A percentile compares a stretch with the other conserved stretches of the same genome.
Conservation (phyloP, 2,888 invertebrate species). For the Branchipolynoe longqiensis region DNA sequence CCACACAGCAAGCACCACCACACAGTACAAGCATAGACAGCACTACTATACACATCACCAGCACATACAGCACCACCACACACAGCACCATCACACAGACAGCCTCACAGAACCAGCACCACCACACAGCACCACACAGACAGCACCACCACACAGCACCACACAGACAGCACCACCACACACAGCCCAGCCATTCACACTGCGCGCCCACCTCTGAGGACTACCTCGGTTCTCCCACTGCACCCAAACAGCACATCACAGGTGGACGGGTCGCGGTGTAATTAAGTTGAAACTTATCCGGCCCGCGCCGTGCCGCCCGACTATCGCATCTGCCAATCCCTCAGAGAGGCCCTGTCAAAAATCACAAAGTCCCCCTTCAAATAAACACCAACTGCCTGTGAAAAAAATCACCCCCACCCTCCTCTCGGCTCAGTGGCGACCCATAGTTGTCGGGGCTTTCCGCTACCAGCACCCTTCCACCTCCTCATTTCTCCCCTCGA, state of each 20-base stretch:
- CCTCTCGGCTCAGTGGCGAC: too few species aligned
- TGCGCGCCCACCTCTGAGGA: too few species aligned
- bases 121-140: not conserved
- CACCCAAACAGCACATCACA: slow-evolving; percentile 34
- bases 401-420: slow-evolving; percentile 24
- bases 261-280: slow-evolving; percentile 14
- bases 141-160: not conserved
- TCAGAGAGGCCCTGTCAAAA: slow-evolving; percentile 39
- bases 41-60: too few species aligned
- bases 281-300: slow-evolving; percentile 49
- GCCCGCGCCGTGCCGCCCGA: not conserved
- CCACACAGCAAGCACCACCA: too few species aligned
- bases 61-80: not conserved
- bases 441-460: too few species aligned
- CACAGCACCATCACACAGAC: not conserved
- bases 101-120: not conserved
- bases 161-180: not conserved
- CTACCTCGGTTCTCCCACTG: too few species aligned
- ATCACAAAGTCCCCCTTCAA: slow-evolving; percentile 25
- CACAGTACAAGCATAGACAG: too few species aligned
- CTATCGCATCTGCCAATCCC: slow-evolving; percentile 18
- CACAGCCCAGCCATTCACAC: too few species aligned
- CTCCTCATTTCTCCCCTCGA: not conserved
- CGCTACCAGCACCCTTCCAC: too few species aligned
- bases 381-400: slow-evolving; percentile 18